Evolutionary conservation across 2,113 vertebrate genomes (phyloP).

Genomic region (Nothocercus nigrocapillus): DNA sequence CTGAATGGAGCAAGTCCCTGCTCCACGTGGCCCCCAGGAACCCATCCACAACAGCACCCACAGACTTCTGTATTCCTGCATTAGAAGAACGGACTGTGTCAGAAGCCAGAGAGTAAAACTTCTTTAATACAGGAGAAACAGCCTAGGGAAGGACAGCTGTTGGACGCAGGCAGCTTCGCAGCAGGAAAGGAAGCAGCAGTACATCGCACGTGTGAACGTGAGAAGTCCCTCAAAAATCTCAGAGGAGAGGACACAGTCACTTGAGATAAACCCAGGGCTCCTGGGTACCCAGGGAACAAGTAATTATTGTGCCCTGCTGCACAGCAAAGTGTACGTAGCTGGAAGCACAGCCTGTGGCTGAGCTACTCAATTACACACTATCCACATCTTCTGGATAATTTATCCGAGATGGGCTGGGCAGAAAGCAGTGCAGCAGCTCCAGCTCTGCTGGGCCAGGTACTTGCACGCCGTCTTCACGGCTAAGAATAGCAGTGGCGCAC

Average conservation of each 20-base stretch:
- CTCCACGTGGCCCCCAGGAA: background rate
- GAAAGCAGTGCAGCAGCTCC: conserved; percentile 51
- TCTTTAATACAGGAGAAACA: background rate
- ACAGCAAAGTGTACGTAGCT: conserved; percentile 44
- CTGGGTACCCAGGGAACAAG: conserved; percentile 16
- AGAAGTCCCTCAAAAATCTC: conserved; percentile 13
- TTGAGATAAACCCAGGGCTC: conserved; percentile 6
- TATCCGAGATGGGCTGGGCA: conserved; percentile 58
- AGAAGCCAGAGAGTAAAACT: background rate
- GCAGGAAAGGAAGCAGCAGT: background rate
- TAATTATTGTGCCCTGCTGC: conserved; percentile 38
- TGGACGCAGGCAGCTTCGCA: background rate
- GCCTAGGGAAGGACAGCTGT: background rate
- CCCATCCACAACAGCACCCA: background rate
- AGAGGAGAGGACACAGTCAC: background rate
- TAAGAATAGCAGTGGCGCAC: conserved; percentile 71
- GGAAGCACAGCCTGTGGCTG: conserved; percentile 65
- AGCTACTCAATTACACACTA: conserved; percentile 60
- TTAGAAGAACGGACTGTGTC: background rate
- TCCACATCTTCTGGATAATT: conserved; percentile 67
- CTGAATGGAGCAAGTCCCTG: background rate
- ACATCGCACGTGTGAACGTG: background rate
- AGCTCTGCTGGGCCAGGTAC: conserved; percentile 64
- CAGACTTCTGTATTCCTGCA: background rate
- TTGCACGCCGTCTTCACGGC: conserved; percentile 42